Conservation (phyloP, 2,113 vertebrate species). For the Pholis gunnellus region DNA sequence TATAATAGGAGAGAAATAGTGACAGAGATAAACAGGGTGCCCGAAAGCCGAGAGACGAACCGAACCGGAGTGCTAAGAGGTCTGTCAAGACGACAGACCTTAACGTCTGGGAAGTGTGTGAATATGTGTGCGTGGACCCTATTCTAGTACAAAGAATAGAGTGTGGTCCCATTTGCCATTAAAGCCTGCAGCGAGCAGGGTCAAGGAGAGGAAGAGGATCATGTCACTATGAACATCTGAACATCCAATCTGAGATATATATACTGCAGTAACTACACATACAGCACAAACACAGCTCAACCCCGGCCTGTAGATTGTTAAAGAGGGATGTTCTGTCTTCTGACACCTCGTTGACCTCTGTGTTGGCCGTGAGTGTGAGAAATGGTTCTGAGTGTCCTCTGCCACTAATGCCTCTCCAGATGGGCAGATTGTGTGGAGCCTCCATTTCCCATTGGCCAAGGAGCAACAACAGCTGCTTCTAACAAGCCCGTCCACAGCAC, state of each 20-base stretch:
- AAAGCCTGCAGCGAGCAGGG: conserved; percentile 4
- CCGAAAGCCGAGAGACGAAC: conserved; percentile 9
- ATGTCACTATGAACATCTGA: conserved; percentile 17
- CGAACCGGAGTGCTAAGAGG: neutral
- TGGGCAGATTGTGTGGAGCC: conserved; percentile 63
- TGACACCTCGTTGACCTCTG: conserved; percentile 54
- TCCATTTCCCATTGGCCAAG: conserved; percentile 61
- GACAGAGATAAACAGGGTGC: conserved; percentile 8
- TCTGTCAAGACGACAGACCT: neutral
- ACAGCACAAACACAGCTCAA: neutral
- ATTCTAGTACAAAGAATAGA: conserved; percentile 11
- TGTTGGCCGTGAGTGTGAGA: conserved; percentile 60
- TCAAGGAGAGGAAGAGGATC: conserved; percentile 11
- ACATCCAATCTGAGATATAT: conserved; percentile 14
- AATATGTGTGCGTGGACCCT: neutral
- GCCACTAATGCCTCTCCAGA: conserved; percentile 67
- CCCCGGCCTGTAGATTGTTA: neutral
- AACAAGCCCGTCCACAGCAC: conserved; percentile 49
- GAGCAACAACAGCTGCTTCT: conserved; percentile 75
- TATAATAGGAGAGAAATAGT: conserved; percentile 10
- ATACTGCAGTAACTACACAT: conserved; percentile 9
- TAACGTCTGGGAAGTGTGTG: conserved; percentile 12
- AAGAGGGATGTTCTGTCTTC: conserved; percentile 2
- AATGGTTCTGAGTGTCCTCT: conserved; percentile 48
- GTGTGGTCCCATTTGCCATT: conserved; percentile 26